A percentile compares a stretch with the other conserved stretches of the same genome.
Evolutionary conservation across 2,113 vertebrate genomes (phyloP).

Genomic region (Anthoscopus minutus): DNA sequence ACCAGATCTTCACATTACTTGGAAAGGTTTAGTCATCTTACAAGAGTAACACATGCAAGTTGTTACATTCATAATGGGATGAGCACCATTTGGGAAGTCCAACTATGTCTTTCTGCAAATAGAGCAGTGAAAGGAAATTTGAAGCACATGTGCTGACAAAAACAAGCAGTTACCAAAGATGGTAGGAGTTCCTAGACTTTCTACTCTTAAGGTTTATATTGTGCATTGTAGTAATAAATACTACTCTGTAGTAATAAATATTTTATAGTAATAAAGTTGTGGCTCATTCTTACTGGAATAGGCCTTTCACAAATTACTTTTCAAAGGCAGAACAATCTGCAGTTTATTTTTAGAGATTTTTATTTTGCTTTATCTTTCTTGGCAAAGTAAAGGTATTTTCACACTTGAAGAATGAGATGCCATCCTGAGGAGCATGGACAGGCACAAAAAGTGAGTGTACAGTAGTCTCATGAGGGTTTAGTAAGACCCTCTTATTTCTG

Average conservation of each 20-base stretch:
- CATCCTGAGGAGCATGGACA: neutral
- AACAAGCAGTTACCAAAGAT: neutral
- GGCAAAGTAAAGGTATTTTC: neutral
- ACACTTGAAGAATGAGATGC: neutral
- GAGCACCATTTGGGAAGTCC: neutral
- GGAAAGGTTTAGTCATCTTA: neutral
- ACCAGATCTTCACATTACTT: neutral
- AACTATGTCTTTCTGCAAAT: neutral
- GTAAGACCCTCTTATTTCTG: too few relatives aligned
- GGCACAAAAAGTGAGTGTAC: neutral
- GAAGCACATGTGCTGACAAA: neutral
- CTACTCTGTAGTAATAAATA: neutral
- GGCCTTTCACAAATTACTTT: neutral
- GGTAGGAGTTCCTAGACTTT: neutral
- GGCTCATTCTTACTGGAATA: neutral
- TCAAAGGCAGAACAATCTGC: neutral
- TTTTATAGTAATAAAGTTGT: neutral
- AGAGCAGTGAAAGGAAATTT: neutral
- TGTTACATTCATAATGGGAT: neutral
- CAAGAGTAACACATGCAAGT: neutral
- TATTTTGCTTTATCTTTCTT: neutral
- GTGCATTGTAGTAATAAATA: neutral
- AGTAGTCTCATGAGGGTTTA: neutral
- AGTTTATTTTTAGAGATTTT: neutral
- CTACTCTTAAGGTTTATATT: neutral